Evolutionary conservation across 2,797 vertebrate species (phyloP).

Genomic region (Xiphorhynchus erythropygius): DNA sequence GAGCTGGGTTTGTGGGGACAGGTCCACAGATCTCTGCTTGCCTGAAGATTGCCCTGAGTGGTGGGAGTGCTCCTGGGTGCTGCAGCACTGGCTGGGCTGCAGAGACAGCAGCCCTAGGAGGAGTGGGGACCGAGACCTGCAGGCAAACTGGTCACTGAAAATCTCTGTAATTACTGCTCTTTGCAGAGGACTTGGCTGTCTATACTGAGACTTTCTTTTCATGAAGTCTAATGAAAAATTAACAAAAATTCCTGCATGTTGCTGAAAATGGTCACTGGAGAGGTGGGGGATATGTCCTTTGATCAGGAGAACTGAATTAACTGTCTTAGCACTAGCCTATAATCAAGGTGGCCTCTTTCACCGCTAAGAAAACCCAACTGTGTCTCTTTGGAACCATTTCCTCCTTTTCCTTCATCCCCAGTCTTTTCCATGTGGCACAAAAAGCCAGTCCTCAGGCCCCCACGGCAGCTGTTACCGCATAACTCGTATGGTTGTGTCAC

Average conservation of each 20-base stretch:
- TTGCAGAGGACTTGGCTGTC: not conserved
- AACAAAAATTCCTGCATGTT: not conserved
- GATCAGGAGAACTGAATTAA: not conserved
- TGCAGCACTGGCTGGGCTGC: not conserved
- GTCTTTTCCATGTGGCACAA: slow-evolving; percentile 24
- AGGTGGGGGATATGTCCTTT: not conserved
- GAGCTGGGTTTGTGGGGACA: not conserved
- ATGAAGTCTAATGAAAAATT: not conserved
- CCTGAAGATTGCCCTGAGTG: not conserved
- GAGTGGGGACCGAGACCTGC: not conserved
- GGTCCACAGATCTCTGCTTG: not conserved
- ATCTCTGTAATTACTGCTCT: not conserved
- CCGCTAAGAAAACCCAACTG: slow-evolving; percentile 2
- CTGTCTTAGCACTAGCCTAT: not conserved
- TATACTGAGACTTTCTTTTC: not conserved
- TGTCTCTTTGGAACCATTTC: slow-evolving; percentile 34
- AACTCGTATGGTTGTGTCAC: slow-evolving; percentile 65
- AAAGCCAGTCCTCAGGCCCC: slow-evolving; percentile 2
- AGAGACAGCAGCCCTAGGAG: not conserved
- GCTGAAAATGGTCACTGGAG: not conserved
- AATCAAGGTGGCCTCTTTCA: not conserved
- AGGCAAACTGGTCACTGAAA: not conserved
- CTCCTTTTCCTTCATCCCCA: not conserved
- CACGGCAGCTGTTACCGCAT: not conserved
- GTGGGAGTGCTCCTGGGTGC: not conserved